Evolutionary conservation across 2,113 vertebrate genomes (phyloP).

Genomic region (Mesitornis unicolor): DNA sequence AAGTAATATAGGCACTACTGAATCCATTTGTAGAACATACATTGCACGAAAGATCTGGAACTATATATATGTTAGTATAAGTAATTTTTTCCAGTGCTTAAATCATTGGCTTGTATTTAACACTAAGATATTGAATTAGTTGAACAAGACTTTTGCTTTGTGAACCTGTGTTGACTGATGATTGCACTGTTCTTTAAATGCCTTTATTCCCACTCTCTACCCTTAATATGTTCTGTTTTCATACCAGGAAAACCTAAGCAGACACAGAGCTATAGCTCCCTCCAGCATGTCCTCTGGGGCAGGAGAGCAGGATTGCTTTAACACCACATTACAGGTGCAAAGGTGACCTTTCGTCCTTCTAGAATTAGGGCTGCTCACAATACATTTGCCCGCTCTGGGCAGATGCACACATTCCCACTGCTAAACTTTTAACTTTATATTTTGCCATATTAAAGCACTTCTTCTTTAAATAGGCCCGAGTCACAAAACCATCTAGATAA

Average conservation of each 20-base stretch:
- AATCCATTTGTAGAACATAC: neutral
- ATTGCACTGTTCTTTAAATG: no score
- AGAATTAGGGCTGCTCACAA: neutral
- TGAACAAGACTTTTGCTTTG: no score
- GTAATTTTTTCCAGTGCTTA: neutral
- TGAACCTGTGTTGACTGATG: no score
- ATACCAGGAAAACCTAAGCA: neutral
- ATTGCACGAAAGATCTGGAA: neutral
- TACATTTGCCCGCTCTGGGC: neutral
- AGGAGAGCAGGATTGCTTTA: neutral
- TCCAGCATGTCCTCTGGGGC: neutral
- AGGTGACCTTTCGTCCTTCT: neutral
- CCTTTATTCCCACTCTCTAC: neutral
- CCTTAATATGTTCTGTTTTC: neutral
- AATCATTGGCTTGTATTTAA: neutral
- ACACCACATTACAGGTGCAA: no score
- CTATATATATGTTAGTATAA: neutral
- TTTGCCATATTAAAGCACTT: neutral
- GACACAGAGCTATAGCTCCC: neutral
- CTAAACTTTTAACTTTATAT: neutral
- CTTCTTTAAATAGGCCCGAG: neutral
- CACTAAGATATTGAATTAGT: no score
- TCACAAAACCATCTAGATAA: neutral
- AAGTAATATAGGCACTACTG: neutral
- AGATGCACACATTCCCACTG: neutral